Base-by-base conservation (phyloP, 2,113 vertebrate species). In the Bombycilla garrulus region DNA sequence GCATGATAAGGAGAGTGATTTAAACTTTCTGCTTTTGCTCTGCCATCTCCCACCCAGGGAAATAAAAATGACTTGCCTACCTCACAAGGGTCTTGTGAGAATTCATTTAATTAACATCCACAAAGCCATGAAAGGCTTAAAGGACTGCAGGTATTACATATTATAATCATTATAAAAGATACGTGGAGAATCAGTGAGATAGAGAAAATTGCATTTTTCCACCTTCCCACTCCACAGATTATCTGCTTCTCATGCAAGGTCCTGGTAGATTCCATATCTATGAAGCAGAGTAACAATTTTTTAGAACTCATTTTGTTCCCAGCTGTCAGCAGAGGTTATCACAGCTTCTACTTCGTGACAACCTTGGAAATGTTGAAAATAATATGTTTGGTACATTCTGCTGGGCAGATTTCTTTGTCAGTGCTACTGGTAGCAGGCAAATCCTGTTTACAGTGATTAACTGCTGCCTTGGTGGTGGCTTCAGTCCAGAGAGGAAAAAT, bases 91-190 rank as follows among this genome's bases (percentile, higher is more conserved):
- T 83, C 88, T 91, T 86, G 44, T 81, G 88, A 93, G 94, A 93
- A 93, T 95, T 94, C 82, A 81, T 88, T 95, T 92, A 93, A 94
- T 96, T 94, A 96, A 92, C 72, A 73, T 78, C 57, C 79, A 73
- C 81, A 91, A 67, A 86, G 28, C 60, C 80, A 56, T 40, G 85
- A 26, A 77, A 76, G 83, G 50, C 61, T 95, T 95, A 82, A 84
- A 93, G 61, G n/a, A 67, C 74, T 85, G n/a, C 70, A 96, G 53
- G 87, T 93, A 67, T 76, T 82, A 33, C 28, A 17, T 90, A 62
- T 76, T 78, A 33, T 45, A 86, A 69, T 67, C 3, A 64, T 78
- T 74, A 78, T 86, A 40, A 44, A 89, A 81, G 56, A 45, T 56
- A 86, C 0, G 10, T 81, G 79, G 51, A 77, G 44, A 88, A 90